Evolutionary conservation across 2,797 vertebrate species (phyloP), one percentile per base, ranked within the genome.

Genomic region (Crocidura indochinensis): DNA sequence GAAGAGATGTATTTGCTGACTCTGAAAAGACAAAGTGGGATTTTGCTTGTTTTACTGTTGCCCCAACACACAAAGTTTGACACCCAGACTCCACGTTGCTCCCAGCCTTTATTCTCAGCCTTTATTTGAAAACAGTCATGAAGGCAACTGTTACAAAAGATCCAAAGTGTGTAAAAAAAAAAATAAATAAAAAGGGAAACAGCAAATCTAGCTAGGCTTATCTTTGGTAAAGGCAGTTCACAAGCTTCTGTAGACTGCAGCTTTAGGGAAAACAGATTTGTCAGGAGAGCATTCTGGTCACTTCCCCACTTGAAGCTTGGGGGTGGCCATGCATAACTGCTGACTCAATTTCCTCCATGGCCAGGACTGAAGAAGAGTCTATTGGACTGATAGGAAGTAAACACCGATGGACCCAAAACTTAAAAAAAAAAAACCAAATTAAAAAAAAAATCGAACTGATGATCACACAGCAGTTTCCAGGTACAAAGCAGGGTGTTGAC

Each of bases 291-390:
- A 12, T 22, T 12, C 17, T 47, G 2, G 20, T 75, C 90, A 77
- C 94, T 92, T 92, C 96, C 94, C 74, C 67, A 56, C 88, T 38
- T 60, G 2, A n/a, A 53, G 75, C 69, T 24, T 10, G 3, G 60
- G 38, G 67, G 78, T 84, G 78, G 65, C 65, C 86, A 27, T 71
- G 44, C 7, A 3, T 38, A 78, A 74, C 1, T 82, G 96, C 92
- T 89, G 93, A 91, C 92, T 95, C 93, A 49, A 82, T 84, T 90
- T 38, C 84, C 87, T 85, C 77, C 51, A 8, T 2, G 1, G 84
- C 71, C 72, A 76, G 75, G 60, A 27, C 71, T n/a, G 51, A 76
- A 84, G 75, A 38, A 20, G 31, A 78, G 75, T 79, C 53, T 14
- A 27, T 74, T 6, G 91, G 64, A 10, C 51, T 12, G 82, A 69